Evolutionary conservation across 2,113 vertebrate genomes (phyloP).

Genomic region (Ifrita kowaldi): DNA sequence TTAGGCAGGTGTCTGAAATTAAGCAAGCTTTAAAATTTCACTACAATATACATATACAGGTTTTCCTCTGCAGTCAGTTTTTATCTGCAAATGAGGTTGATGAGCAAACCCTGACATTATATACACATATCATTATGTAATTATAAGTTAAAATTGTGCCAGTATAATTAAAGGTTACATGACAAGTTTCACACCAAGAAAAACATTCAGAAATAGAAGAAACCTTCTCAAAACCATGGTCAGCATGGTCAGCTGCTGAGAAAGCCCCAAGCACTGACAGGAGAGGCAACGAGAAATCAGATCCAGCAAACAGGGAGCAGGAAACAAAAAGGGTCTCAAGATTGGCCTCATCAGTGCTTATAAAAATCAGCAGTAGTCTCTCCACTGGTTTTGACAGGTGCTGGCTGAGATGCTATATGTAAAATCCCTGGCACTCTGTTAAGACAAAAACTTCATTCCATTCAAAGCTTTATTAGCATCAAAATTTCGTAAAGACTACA

Average conservation of each 20-base stretch:
- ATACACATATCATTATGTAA: background rate
- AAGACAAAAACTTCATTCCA: background rate
- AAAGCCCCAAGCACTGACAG: background rate
- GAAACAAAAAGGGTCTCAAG: background rate
- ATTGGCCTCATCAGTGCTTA: background rate
- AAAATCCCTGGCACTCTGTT: background rate
- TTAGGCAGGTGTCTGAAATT: background rate
- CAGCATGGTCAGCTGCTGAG: background rate
- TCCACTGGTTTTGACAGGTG: background rate
- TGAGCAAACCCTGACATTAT: background rate
- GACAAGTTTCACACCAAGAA: background rate
- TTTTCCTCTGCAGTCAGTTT: background rate
- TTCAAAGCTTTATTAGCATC: conserved; percentile 12
- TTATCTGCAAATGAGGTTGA: background rate
- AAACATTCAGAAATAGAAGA: background rate
- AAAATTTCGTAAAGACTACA: conserved; percentile 12
- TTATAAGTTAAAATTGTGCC: background rate
- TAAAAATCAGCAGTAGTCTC: background rate
- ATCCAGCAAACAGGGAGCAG: background rate
- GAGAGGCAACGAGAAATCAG: background rate
- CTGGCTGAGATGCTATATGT: background rate
- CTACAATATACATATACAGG: rapidly evolving
- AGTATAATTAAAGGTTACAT: background rate
- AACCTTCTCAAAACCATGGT: background rate
- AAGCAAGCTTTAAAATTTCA: background rate